Evolutionary conservation across 1,140 invertebrate species (phyloP).

Genomic region (Leucophenga varia): DNA sequence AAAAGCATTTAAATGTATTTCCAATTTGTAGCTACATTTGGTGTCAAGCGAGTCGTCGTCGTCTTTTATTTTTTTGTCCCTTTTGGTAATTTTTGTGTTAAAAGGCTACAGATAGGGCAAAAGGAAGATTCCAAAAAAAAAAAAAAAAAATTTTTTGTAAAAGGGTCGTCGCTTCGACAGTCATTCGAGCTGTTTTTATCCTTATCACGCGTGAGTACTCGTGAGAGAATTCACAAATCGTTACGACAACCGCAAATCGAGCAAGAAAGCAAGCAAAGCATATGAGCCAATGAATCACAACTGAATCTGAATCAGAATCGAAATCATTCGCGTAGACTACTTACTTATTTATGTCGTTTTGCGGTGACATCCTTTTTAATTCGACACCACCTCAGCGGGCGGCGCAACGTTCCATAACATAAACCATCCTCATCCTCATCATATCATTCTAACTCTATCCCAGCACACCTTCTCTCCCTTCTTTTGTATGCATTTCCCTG

Average conservation of each 20-base stretch:
- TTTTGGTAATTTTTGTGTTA: too few relatives aligned
- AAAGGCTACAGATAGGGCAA: too few relatives aligned
- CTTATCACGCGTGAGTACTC: slow-evolving; percentile 45
- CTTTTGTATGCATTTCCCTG: too few relatives aligned
- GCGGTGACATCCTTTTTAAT: slow-evolving; percentile 39
- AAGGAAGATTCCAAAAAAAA: too few relatives aligned
- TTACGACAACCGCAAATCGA: slow-evolving; percentile 31
- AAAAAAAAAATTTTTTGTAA: too few relatives aligned
- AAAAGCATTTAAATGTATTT: slow-evolving; percentile 50
- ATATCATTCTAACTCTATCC: neutral
- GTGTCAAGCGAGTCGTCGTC: too few relatives aligned
- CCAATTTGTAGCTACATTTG: slow-evolving; percentile 36
- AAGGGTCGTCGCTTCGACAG: too few relatives aligned
- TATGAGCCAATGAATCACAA: slow-evolving; percentile 11
- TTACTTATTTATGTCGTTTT: slow-evolving; percentile 6
- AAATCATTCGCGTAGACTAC: too few relatives aligned
- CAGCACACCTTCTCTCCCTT: neutral
- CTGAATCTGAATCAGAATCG: too few relatives aligned
- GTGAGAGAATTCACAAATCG: slow-evolving; percentile 43
- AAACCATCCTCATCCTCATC: too few relatives aligned
- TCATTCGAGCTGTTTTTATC: slow-evolving; percentile 24
- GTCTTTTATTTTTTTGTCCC: too few relatives aligned
- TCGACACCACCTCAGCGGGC: slow-evolving; percentile 46
- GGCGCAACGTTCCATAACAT: too few relatives aligned
- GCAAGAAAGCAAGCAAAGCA: slow-evolving; percentile 5